These are phyloP conservation scores for Achatina immaculata DNA, from an alignment of 1,140 invertebrate species.

Conservation along the genomic window DNA sequence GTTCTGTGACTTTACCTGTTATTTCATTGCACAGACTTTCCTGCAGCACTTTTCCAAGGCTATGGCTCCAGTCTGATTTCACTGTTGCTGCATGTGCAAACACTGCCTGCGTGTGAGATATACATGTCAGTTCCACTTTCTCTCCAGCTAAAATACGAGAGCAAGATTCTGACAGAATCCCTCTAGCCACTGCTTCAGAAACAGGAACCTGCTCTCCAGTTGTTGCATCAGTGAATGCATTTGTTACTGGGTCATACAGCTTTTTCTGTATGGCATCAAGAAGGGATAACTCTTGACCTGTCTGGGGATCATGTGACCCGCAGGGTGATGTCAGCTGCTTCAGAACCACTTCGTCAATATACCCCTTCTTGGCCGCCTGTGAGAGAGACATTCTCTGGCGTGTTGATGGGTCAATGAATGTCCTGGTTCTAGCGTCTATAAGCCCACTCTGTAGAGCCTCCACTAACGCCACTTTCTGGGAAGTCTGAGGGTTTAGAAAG, in stretches of 20 bases:
- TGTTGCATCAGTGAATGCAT: constrained; percentile 84
- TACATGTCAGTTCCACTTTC: constrained; percentile 56
- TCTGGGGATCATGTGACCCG: constrained; percentile 59
- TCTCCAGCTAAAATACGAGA: constrained; percentile 56
- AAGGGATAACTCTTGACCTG: constrained; percentile 53
- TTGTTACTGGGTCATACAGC: constrained; percentile 81
- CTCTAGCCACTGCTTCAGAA: constrained; percentile 67
- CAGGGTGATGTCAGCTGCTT: constrained; percentile 59
- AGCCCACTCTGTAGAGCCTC: constrained; percentile 75
- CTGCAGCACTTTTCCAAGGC: constrained; percentile 83
- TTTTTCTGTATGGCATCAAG: constrained; percentile 71
- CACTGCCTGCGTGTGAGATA: constrained; percentile 61
- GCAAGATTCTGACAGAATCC: constrained; percentile 61
- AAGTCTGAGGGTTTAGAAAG: constrained; percentile 89
- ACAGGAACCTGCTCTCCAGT: constrained; percentile 76
- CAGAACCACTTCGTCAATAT: constrained; percentile 68
- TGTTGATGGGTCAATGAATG: constrained; percentile 71
- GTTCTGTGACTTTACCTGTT: constrained; percentile 78
- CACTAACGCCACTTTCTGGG: constrained; percentile 77
- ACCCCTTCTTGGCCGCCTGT: constrained; percentile 73
- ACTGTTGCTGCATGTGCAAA: constrained; percentile 75
- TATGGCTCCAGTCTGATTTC: constrained; percentile 70
- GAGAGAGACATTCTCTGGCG: constrained; percentile 74
- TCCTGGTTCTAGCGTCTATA: constrained; percentile 58
- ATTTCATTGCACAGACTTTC: constrained; percentile 72